phyloP scores from a whole-genome alignment of 1,140 invertebrate species.

The Mylabris phalerata region DNA sequence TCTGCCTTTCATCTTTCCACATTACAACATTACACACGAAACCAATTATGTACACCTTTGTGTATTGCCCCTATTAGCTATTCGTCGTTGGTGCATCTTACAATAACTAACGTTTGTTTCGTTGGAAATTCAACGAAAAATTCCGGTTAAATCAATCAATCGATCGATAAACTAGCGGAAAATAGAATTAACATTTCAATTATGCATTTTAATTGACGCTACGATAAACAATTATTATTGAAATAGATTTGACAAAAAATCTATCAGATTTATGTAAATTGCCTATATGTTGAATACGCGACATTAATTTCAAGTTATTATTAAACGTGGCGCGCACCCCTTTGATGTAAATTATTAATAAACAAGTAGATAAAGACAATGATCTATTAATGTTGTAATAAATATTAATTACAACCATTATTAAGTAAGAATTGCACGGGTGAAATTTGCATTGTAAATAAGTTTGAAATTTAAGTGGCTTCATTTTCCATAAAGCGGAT shows the following conservation, averaged over 20 bases:
- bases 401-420: slow-evolving; percentile 17
- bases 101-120: slow-evolving; percentile 7
- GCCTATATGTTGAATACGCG: too few relatives aligned
- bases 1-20: slow-evolving; percentile 38
- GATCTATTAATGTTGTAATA: slow-evolving; percentile 17
- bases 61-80: slow-evolving; percentile 37
- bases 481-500: slow-evolving; percentile 11
- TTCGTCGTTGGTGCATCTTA: slow-evolving; percentile 19
- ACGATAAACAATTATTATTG: too few relatives aligned
- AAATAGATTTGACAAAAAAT: too few relatives aligned
- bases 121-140: not conserved
- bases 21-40: slow-evolving; percentile 40
- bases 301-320: too few relatives aligned
- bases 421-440: slow-evolving; percentile 14
- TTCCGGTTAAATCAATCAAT: too few relatives aligned
- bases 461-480: slow-evolving; percentile 15
- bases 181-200: too few relatives aligned
- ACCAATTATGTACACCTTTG: slow-evolving; percentile 41
- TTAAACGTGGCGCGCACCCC: too few relatives aligned
- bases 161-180: too few relatives aligned
- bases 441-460: slow-evolving; percentile 19
- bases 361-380: slow-evolving; percentile 14
- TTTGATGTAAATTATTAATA: slow-evolving; percentile 10
- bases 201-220: too few relatives aligned
- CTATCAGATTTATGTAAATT: too few relatives aligned